Percentiles rank a stretch among this genome's conserved stretches.
Conservation (phyloP, 1,140 invertebrate genomes). For the Ridgeia piscesae region DNA sequence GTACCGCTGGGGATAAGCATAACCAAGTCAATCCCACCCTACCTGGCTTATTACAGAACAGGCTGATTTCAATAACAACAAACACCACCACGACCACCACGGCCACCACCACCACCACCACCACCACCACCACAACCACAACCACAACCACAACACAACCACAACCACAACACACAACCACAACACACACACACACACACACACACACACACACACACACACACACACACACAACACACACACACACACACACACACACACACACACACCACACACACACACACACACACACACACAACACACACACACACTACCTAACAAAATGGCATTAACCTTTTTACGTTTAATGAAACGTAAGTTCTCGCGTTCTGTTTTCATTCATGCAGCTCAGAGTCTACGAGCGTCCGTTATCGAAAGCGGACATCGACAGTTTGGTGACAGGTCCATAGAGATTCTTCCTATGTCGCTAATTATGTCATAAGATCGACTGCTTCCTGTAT, state of each 20-base stretch:
- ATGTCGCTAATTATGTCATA: neutral
- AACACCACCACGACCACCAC: too few relatives aligned
- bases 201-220: conserved; percentile 22
- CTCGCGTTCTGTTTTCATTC: neutral
- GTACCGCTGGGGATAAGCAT: too few relatives aligned
- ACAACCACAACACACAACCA: conserved; percentile 21
- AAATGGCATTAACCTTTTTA: too few relatives aligned
- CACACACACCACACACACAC: conserved; percentile 17
- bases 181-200: conserved; percentile 22
- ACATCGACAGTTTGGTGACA: neutral
- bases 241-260: conserved; percentile 17
- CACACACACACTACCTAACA: too few relatives aligned
- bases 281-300: conserved; percentile 14
- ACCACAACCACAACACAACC: neutral
- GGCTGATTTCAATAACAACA: too few relatives aligned
- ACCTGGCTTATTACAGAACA: too few relatives aligned
- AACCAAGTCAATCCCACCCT: too few relatives aligned
- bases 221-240: conserved; percentile 21
- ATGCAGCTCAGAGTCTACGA: neutral
- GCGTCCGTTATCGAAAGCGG: neutral
- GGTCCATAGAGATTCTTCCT: neutral
- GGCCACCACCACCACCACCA: too few relatives aligned
- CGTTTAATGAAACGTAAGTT: neutral
- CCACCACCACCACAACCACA: too few relatives aligned
- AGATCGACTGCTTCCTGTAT: neutral